These are phyloP conservation scores for Steromphala cineraria DNA, from an alignment of 2,888 invertebrate species.

Conservation along the genomic window DNA sequence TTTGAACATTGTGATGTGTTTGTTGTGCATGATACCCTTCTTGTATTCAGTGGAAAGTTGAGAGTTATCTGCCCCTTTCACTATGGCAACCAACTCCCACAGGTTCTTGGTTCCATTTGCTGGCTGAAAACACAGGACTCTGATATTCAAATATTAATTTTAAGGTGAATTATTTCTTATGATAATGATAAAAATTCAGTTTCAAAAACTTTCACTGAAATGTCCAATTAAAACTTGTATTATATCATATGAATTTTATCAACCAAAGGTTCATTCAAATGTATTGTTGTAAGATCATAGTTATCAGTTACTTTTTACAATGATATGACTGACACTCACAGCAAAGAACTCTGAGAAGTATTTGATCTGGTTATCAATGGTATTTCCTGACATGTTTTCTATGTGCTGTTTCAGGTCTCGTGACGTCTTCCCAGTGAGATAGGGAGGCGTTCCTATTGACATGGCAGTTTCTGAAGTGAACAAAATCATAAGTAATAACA, in stretches of 20 bases:
- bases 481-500: too few relatives aligned
- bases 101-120: conserved; percentile 72
- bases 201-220: too few relatives aligned
- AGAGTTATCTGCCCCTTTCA: conserved; percentile 66
- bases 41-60: conserved; percentile 69
- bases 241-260: too few relatives aligned
- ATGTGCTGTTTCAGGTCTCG: conserved; percentile 55
- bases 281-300: too few relatives aligned
- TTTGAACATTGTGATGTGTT: conserved; percentile 72
- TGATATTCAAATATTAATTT: too few relatives aligned
- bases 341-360: conserved; percentile 69
- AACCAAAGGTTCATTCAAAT: too few relatives aligned
- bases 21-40: conserved; percentile 74
- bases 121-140: conserved; percentile 53
- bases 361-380: conserved; percentile 42
- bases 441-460: conserved; percentile 50
- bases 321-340: conserved; percentile 48
- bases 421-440: conserved; percentile 64
- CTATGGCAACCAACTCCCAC: conserved; percentile 74
- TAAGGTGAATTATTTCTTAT: too few relatives aligned
- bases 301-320: neutral
- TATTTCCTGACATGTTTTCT: conserved; percentile 47
- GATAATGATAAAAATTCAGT: too few relatives aligned
- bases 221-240: too few relatives aligned
- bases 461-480: conserved; percentile 58